Percentiles rank a stretch among this genome's conserved stretches.
Evolutionary conservation across 1,140 invertebrate species (phyloP).

Genomic region (Bacillus rossius): DNA sequence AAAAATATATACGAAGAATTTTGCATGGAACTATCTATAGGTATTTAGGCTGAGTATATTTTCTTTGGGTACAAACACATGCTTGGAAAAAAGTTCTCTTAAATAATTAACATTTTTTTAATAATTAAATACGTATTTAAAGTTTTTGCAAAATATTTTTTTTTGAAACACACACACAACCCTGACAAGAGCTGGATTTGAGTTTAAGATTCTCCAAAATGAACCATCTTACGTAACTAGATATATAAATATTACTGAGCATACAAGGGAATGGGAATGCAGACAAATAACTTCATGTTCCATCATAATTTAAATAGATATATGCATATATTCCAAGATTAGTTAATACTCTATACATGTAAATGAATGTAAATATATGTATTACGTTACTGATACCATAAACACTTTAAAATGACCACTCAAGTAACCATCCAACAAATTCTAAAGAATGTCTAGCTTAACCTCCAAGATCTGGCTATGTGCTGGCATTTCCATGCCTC

Average conservation of each 20-base stretch:
- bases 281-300: constrained; percentile 8
- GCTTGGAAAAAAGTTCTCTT: constrained; percentile 23
- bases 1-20: constrained; percentile 41
- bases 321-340: constrained; percentile 15
- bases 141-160: constrained; percentile 17
- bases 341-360: constrained; percentile 14
- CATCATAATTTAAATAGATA: constrained; percentile 14
- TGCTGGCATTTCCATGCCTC: no score
- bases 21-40: constrained; percentile 38
- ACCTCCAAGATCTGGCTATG: no score
- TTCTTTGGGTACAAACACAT: constrained; percentile 25
- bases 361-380: constrained; percentile 18
- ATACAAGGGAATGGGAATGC: constrained; percentile 8
- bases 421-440: no score
- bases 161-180: constrained; percentile 22
- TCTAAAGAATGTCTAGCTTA: no score
- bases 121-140: constrained; percentile 16
- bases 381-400: constrained; percentile 16
- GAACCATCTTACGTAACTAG: neutral
- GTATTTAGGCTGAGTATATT: constrained; percentile 24
- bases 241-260: constrained; percentile 22
- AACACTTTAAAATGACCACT: constrained; percentile 32
- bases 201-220: constrained; percentile 12
- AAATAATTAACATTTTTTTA: constrained; percentile 19
- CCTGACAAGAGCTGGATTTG: constrained; percentile 23